Conservation (phyloP, 2,113 vertebrate genomes). For the Ctenodactylus gundi region DNA sequence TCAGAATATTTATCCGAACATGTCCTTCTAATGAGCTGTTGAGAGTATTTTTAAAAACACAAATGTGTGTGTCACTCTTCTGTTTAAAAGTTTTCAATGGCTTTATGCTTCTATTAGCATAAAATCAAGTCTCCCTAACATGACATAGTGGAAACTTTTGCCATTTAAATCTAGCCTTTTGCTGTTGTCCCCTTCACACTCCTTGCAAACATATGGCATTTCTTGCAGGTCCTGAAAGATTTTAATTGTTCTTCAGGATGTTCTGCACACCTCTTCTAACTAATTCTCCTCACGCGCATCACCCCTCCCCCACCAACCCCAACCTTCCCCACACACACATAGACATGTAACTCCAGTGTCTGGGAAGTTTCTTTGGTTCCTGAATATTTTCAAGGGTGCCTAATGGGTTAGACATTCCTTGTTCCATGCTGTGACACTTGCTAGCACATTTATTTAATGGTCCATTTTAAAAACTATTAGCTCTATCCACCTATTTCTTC, state of each 20-base stretch:
- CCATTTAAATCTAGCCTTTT: neutral
- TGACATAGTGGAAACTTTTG: neutral
- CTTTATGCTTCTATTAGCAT: neutral
- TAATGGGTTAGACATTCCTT: neutral
- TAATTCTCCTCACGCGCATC: neutral
- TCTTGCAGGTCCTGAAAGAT: neutral
- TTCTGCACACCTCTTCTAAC: neutral
- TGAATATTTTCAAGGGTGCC: neutral
- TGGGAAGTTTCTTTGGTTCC: neutral
- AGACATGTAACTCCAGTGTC: neutral
- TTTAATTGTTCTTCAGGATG: neutral
- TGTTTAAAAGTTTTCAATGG: neutral
- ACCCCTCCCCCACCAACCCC: neutral
- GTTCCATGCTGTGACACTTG: too few relatives aligned
- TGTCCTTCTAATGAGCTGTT: neutral
- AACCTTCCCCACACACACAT: neutral
- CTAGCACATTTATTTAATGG: neutral
- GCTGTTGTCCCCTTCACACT: neutral
- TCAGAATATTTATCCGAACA: neutral
- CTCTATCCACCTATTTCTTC: neutral
- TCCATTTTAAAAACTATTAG: neutral
- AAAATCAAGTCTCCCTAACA: neutral
- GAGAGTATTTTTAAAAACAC: neutral
- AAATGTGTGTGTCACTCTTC: neutral
- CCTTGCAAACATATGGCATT: neutral